Evolutionary conservation across 2,797 vertebrate genomes (phyloP), one percentile per base, ranked within the genome.

Genomic region (Sphaeramia orbicularis): DNA sequence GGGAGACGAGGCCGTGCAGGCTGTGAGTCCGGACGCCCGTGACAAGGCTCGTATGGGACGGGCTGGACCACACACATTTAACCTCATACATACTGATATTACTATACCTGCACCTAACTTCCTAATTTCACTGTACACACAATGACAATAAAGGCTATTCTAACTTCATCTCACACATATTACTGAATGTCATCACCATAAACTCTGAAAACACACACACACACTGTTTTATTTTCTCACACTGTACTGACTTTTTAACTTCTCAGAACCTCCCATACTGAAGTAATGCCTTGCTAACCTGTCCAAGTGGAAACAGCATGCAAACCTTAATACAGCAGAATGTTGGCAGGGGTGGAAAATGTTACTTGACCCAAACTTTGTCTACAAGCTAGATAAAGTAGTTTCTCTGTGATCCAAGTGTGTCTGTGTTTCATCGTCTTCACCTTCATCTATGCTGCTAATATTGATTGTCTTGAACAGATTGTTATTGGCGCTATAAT

Each of bases 1-100:
- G 83, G 98, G 98, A 94, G 98, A 99, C 89, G 98, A 99, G 89
- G 97, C 98, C 86, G 98, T 98, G 88, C 98, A 99, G 92, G 97
- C 97, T 92, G 98, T 99, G 94, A 99, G 98, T 99, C 93, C 93
- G 92, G 92, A 94, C 89, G 93, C 94, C 82, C 93, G 93, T 91
- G 93, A 94, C 93, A 95, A 95, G 94, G 94, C 94, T 94, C 92
- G 94, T 94, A 94, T 94, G 94, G 93, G 94, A 93, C 92, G 92
- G 92, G 90, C 92, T 88, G 91, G 92, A 88, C 82, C 88, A 83
- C 89, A 89, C 80, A 67, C 81, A 59, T 65, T 74, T 81, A 83
- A 89, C 69, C 56, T 67, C 82, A 88, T 70, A 67, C 76, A 69
- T 66, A 62, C 54, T 53, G 60, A 49, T 52, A 9, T 67, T 52